A percentile compares a stretch with the other conserved stretches of the same genome.
Conservation (phyloP, 2,888 invertebrate genomes). For the Ditylenchus weischeri region DNA sequence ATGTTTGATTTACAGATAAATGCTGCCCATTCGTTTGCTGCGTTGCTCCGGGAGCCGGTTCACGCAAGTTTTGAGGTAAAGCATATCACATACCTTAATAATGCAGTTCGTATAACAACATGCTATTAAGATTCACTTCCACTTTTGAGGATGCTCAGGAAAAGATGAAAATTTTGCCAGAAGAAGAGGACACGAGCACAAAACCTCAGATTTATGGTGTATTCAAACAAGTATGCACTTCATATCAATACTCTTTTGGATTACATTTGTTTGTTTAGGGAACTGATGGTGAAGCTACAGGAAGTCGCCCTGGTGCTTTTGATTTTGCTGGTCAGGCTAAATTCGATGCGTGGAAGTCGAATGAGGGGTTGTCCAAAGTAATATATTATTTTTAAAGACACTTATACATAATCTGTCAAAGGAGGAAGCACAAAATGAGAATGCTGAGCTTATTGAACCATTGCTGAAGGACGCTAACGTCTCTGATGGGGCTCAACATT, state of each 20-base stretch:
- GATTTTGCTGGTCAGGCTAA: conserved; percentile 66
- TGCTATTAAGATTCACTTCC: conserved; percentile 1
- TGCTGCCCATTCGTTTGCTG: conserved; percentile 4
- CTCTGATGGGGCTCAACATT: not conserved
- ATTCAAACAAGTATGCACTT: conserved; percentile 63
- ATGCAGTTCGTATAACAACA: not conserved
- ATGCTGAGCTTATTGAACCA: conserved; percentile 62
- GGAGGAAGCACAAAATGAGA: conserved; percentile 64
- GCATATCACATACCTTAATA: not conserved
- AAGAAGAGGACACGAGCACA: conserved; percentile 63
- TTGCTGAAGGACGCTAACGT: conserved; percentile 51
- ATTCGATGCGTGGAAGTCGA: conserved; percentile 65
- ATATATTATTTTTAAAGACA: too few relatives aligned
- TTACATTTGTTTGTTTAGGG: conserved; percentile 29
- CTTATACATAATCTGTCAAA: too few relatives aligned
- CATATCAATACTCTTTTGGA: not conserved
- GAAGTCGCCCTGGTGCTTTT: conserved; percentile 64
- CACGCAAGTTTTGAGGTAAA: not conserved
- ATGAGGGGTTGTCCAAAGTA: conserved; percentile 63
- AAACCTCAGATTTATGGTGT: conserved; percentile 65
- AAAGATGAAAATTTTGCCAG: conserved; percentile 46
- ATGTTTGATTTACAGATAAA: not conserved
- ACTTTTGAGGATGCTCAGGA: conserved; percentile 49
- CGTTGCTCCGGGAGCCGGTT: not conserved
- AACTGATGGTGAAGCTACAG: conserved; percentile 61